Percentiles rank a stretch among this genome's conserved stretches.
phyloP scores from a whole-genome alignment of 2,113 vertebrate genomes.

The Oreochromis aureus region DNA sequence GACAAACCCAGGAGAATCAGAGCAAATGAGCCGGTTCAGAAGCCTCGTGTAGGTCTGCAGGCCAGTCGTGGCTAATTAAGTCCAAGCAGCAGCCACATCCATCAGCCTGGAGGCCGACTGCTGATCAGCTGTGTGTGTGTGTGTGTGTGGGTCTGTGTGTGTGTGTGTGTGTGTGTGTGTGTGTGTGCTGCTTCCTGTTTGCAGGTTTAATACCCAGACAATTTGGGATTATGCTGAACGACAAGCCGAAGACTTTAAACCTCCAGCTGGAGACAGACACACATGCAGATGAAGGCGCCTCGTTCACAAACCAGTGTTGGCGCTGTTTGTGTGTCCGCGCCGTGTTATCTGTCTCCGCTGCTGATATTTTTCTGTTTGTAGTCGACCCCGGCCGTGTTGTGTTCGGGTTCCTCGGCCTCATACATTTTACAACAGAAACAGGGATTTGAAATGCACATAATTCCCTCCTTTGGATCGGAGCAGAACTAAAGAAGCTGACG shows the following conservation, averaged over 20 bases:
- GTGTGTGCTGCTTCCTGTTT: neutral
- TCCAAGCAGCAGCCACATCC: constrained; percentile 3
- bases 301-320: neutral
- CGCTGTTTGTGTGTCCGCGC: neutral
- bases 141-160: neutral
- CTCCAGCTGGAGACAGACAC: neutral
- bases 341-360: neutral
- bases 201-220: neutral
- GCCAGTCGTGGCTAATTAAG: neutral
- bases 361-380: neutral
- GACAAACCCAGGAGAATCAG: neutral
- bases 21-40: neutral
- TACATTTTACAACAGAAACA: constrained; percentile 24
- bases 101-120: neutral
- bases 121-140: neutral
- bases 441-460: constrained; percentile 41
- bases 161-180: neutral
- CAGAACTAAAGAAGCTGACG: constrained; percentile 32
- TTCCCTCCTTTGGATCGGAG: constrained; percentile 22
- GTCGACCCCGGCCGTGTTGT: neutral
- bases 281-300: neutral
- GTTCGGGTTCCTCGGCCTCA: constrained; percentile 6
- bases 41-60: neutral
- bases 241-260: neutral
- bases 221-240: constrained; percentile 14